Conservation (phyloP, 2,888 invertebrate species). For the Dysmachus trigonus region DNA sequence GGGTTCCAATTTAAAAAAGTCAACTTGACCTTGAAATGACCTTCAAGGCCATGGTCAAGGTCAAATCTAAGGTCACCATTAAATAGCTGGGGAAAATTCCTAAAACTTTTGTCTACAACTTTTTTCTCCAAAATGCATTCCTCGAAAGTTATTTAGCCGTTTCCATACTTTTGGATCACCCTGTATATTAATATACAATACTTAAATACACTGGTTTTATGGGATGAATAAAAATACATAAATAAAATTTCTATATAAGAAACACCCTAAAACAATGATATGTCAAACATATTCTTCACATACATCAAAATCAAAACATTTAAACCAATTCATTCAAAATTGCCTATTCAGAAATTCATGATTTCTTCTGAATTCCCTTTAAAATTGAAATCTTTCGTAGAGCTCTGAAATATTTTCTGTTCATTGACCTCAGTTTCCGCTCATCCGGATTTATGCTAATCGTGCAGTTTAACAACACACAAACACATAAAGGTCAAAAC, state of each 20-base stretch:
- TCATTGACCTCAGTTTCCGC: not conserved
- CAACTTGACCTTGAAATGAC: too few species aligned
- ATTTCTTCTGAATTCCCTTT: not conserved
- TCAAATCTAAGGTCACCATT: too few species aligned
- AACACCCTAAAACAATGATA: not conserved
- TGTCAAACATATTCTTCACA: not conserved
- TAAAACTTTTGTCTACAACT: too few species aligned
- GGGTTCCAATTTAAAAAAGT: too few species aligned
- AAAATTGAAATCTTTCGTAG: not conserved
- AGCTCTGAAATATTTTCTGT: not conserved
- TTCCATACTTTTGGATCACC: too few species aligned
- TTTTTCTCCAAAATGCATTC: too few species aligned
- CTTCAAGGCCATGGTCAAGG: too few species aligned
- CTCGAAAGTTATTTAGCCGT: too few species aligned
- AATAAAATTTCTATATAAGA: not conserved
- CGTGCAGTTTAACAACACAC: not conserved
- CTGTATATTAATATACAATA: too few species aligned
- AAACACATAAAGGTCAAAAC: not conserved
- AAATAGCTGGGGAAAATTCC: too few species aligned
- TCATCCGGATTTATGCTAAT: not conserved
- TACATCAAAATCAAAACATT: not conserved
- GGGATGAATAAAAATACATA: not conserved
- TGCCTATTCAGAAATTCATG: not conserved
- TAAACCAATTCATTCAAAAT: not conserved
- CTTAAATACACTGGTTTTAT: not conserved